Evolutionary conservation across 2,888 invertebrate species (phyloP), one percentile per base, ranked within the genome.

Genomic region (Chloroclysta siterata): DNA sequence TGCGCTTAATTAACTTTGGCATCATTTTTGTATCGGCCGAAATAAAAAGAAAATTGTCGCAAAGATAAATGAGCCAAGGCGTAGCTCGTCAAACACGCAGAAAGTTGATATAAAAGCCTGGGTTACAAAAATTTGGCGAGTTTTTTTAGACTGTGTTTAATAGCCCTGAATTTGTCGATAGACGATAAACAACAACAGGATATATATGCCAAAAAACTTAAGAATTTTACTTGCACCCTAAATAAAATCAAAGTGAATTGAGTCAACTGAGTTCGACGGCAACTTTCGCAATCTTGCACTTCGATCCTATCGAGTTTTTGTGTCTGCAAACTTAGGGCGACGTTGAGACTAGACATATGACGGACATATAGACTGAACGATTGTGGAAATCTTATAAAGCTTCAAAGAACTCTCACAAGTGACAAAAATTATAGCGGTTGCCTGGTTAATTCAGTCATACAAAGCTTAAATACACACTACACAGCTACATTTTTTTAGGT

Each of bases 11-110:
- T 54, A 42, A 54, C 42, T 55, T 61, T 11, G 33, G 17, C 17
- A 47, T 10, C 44, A 48, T 54, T 54, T 63, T 54, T 57, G 51
- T 57, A 44, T 50, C 10, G 61, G 28, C 41, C 36, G 15, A 29
- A 51, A 41, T 53, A 52, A 46, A 59, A 36, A n/a, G 57, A 46
- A 56, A 51, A 53, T 42, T 15, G 44, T 44, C 52, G 50, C 58
- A 58, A 58, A 53, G 54, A 44, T 42, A 65, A 63, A 65, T 48
- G 52, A 60, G 54, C 33, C 53, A 36, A 29, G n/a, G 47, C 51
- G 44, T 47, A 39, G 48, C 47, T 60, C 28, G 29, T 15, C 51
- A 47, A 60, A 17, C 36, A 52, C 44, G 50, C 28, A 52, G 29
- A 8, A 39, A 53, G 41, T 28, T 42, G 28, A 22, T 28, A 41